Evolutionary conservation across 64 coral and sea anemone genomes (phyloP).

Genomic region (Platygyra sinensis): DNA sequence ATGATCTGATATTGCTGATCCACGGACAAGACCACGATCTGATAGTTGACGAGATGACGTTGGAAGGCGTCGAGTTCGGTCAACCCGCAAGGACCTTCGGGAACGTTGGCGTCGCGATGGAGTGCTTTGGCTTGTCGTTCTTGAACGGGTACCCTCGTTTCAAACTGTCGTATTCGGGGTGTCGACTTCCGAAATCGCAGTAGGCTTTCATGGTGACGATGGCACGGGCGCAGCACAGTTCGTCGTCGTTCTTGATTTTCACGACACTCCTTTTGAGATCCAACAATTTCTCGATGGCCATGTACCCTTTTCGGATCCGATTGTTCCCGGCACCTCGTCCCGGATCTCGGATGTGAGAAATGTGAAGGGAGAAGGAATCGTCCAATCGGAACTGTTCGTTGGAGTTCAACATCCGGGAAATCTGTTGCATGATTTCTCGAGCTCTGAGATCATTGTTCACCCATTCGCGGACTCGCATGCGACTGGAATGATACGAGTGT

Average conservation of each 20-base stretch:
- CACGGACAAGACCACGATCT: constrained; percentile 58
- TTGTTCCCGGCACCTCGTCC: background rate
- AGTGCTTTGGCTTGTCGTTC: constrained; percentile 16
- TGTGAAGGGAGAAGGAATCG: background rate
- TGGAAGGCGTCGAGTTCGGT: constrained; percentile 60
- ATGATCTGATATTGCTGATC: constrained; percentile 35
- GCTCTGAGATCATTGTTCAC: background rate
- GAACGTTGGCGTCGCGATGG: constrained; percentile 42
- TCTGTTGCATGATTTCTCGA: background rate
- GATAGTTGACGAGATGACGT: constrained; percentile 16
- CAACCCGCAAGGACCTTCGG: constrained; percentile 34
- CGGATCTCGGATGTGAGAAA: background rate
- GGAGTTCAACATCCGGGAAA: background rate
- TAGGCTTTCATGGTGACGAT: constrained; percentile 11
- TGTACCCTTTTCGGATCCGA: too few relatives aligned
- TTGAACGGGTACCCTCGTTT: background rate
- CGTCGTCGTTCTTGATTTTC: constrained; percentile 45
- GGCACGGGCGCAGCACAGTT: constrained; percentile 40
- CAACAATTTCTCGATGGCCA: background rate
- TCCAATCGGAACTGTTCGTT: background rate
- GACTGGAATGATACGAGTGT: too few relatives aligned
- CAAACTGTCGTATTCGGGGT: background rate
- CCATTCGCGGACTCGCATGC: too few relatives aligned
- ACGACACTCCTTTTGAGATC: constrained; percentile 5
- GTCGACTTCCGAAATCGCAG: background rate